Evolutionary conservation across 1,140 invertebrate genomes (phyloP), one percentile per base, ranked within the genome.

Genomic region (Drosophila neocordata): DNA sequence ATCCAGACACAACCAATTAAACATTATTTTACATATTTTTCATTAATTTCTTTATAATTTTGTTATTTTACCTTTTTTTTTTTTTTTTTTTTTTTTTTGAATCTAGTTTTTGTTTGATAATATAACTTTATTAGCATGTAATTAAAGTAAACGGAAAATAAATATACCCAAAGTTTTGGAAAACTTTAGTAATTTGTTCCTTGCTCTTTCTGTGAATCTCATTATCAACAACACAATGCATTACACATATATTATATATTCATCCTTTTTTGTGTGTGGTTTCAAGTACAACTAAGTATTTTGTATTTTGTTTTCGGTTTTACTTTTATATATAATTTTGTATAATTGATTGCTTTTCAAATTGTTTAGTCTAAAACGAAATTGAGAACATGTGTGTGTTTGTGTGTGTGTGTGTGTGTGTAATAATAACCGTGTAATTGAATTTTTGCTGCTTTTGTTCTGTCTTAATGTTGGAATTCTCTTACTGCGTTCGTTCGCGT

Each of bases 41-140:
- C n/a, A n/a, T n/a, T n/a, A n/a, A n/a, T n/a, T n/a, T n/a, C n/a
- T n/a, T n/a, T n/a, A n/a, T n/a, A n/a, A 2, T 24, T 24, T 24
- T 24, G 22, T 24, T 73, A 53, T 22, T 44, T 11, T 18, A 44
- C 57, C 35, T 48, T 44, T 58, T 75, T 20, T 9, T 59, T 48
- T 11, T 20, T 48, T 15, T 8, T 20, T 48, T 11, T 20, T 48
- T 48, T 6, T 7, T 48, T 48, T 48, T 20, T 48, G 41, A 9
- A 20, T 48, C 57, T 74, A 51, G 13, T 68, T 61, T 59, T 52
- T 69, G 56, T 38, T 69, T 55, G 78, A 76, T 79, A 87, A 87
- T 69, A 61, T 87, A 87, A 64, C 78, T 85, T 85, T 87, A 87
- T 85, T 85, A 66, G 62, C 74, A 72, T 65, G 65, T 84, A 76